Percentiles rank a stretch among this genome's conserved stretches.
phyloP scores from a whole-genome alignment of 2,888 invertebrate species.

The Drosophila colorata region DNA sequence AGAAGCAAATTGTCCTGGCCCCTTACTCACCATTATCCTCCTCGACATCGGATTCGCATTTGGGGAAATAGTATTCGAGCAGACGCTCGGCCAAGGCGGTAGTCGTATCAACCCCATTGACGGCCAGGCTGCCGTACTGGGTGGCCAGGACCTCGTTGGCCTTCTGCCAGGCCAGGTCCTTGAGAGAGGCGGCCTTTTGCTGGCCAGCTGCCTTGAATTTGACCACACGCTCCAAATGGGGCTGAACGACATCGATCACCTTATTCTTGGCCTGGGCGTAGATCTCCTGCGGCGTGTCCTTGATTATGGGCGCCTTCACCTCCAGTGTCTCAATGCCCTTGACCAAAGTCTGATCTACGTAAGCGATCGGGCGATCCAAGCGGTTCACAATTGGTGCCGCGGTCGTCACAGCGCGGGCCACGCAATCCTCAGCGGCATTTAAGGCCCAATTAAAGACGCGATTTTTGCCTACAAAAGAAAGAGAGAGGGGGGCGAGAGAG shows the following conservation, averaged over 20 bases:
- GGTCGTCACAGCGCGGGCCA: slow-evolving; percentile 88
- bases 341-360: slow-evolving; percentile 89
- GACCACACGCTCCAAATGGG: slow-evolving; percentile 85
- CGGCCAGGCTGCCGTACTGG: slow-evolving; percentile 89
- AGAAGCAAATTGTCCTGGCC: not conserved
- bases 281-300: slow-evolving; percentile 88
- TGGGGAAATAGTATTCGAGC: slow-evolving; percentile 91
- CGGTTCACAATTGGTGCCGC: slow-evolving; percentile 87
- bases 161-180: slow-evolving; percentile 90
- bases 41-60: slow-evolving; percentile 87
- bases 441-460: slow-evolving; percentile 90
- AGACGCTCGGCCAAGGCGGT: slow-evolving; percentile 90
- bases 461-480: slow-evolving; percentile 86
- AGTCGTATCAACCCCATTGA: slow-evolving; percentile 89
- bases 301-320: slow-evolving; percentile 88
- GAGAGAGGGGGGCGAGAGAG: not conserved
- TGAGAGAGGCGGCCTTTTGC: slow-evolving; percentile 88
- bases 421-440: slow-evolving; percentile 88
- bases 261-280: slow-evolving; percentile 87
- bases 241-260: slow-evolving; percentile 87
- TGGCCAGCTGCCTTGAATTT: slow-evolving; percentile 84
- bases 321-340: slow-evolving; percentile 89
- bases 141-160: slow-evolving; percentile 90
- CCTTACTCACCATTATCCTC: slow-evolving; percentile 86
- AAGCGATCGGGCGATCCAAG: slow-evolving; percentile 86